Base-by-base conservation (phyloP, 2,113 vertebrate species). In the Leucopsar rothschildi region DNA sequence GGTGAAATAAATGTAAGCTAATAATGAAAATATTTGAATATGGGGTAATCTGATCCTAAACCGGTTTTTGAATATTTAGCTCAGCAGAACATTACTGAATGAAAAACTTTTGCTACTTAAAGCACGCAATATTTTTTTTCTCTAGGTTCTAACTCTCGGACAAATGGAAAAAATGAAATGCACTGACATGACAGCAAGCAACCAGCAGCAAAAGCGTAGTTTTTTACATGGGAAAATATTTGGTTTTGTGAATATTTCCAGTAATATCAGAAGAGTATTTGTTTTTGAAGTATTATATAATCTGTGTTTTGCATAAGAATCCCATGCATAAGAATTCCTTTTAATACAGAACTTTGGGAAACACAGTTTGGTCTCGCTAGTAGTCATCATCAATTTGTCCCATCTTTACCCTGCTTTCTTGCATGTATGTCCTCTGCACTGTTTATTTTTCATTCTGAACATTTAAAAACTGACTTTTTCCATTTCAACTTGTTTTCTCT, bases 291-390 rank as follows among this genome's bases (percentile, higher is more conserved):
- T 47, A 35, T 49, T 81, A 19, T 9, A 24, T 29, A 31, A 64
- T 50, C 17, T 52, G 5, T 70, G 39, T 57, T 87, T 87, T 56
- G 3, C 14, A 39, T 39, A 39, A 39, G 39, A 39, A 1, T 60
- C 21, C 44, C 76, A 7, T 39, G 24, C 5, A 9, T 35, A 24
- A 79, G 27, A 23, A 15, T 60, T 53, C 4, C 13, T 12, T 69
- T 21, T 19, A 71, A 39, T 18, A 27, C 2, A 47, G 29, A 82
- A 50, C 14, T 40, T 42, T 3, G 13, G 31, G 24, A 86, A 90
- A 64, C 10, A 47, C 0, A 1, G 5, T 60, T 71, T 85, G 0
- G 33, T 75, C n/a, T 53, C 73, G 20, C 1, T 11, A 18, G 27
- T n/a, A 53, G 4, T 18, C 15, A 31, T 45, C 9, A 20, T 37